Percentiles rank a stretch among this genome's conserved stretches.
phyloP scores from a whole-genome alignment of 2,888 invertebrate genomes.

The Trichogramma evanescens region DNA sequence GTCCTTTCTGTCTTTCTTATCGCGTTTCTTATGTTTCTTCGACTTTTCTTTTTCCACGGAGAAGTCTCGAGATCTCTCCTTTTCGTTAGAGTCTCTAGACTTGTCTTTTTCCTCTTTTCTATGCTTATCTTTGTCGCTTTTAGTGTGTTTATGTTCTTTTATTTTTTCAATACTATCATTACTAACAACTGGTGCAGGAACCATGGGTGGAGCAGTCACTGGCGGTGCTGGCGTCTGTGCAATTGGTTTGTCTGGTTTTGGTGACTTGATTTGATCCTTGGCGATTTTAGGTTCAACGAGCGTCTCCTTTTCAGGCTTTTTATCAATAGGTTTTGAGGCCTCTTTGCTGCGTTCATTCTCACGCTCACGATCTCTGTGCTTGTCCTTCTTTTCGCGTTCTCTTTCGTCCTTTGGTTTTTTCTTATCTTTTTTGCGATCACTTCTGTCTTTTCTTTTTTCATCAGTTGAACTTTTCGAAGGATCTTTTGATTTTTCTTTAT shows the following conservation, averaged over 20 bases:
- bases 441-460: constrained; percentile 51
- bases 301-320: constrained; percentile 56
- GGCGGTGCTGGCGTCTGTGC: too few species aligned
- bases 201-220: too few species aligned
- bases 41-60: constrained; percentile 42
- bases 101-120: constrained; percentile 36
- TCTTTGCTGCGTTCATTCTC: constrained; percentile 51
- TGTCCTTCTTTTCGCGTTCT: constrained; percentile 53
- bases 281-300: constrained; percentile 52
- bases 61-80: constrained; percentile 23
- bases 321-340: constrained; percentile 47
- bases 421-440: constrained; percentile 48
- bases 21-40: constrained; percentile 53
- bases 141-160: constrained; percentile 36
- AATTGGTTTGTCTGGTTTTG: constrained; percentile 34
- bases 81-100: constrained; percentile 38
- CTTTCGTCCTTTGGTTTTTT: constrained; percentile 53
- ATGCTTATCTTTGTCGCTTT: constrained; percentile 39
- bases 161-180: constrained; percentile 30
- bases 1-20: constrained; percentile 58
- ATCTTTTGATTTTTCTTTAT: constrained; percentile 44
- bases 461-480: constrained; percentile 50
- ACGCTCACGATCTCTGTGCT: constrained; percentile 46
- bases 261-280: constrained; percentile 43
- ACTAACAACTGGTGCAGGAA: too few species aligned